phyloP scores from a whole-genome alignment of 2,797 vertebrate genomes.

The Pristis pectinata region DNA sequence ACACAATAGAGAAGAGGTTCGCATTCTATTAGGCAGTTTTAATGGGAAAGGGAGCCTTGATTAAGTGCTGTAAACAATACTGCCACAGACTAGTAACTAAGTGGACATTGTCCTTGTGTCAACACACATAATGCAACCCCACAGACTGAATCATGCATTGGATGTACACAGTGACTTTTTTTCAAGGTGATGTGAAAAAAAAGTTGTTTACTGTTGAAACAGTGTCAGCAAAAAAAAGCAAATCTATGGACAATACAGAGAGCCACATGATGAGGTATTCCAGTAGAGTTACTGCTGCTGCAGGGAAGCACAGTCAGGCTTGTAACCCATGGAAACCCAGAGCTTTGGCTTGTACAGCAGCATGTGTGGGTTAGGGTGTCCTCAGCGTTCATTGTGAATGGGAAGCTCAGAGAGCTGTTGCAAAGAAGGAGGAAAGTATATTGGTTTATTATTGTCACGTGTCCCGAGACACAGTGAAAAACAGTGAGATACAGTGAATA shows the following conservation, averaged over 20 bases:
- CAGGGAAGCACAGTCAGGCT: background rate
- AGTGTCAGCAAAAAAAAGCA: background rate
- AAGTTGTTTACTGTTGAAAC: background rate
- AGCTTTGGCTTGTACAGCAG: no score
- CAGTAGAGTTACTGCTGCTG: background rate
- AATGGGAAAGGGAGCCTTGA: conserved; percentile 3
- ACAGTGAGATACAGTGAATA: no score
- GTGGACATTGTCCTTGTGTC: conserved; percentile 9
- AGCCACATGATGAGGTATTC: background rate
- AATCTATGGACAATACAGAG: background rate
- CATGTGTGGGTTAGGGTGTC: no score
- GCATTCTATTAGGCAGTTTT: conserved; percentile 22
- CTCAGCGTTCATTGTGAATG: no score
- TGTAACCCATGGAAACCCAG: no score
- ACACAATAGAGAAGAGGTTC: conserved; percentile 6
- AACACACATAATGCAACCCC: background rate
- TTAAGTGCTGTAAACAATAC: conserved; percentile 5
- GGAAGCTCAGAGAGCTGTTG: no score
- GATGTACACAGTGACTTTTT: background rate
- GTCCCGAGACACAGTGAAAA: no score
- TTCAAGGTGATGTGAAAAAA: no score
- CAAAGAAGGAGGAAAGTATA: no score
- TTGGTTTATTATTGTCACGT: no score
- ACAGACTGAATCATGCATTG: background rate
- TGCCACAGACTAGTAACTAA: background rate